Evolutionary conservation across 2,888 invertebrate genomes (phyloP).

Genomic region (Liodrosophila aerea): DNA sequence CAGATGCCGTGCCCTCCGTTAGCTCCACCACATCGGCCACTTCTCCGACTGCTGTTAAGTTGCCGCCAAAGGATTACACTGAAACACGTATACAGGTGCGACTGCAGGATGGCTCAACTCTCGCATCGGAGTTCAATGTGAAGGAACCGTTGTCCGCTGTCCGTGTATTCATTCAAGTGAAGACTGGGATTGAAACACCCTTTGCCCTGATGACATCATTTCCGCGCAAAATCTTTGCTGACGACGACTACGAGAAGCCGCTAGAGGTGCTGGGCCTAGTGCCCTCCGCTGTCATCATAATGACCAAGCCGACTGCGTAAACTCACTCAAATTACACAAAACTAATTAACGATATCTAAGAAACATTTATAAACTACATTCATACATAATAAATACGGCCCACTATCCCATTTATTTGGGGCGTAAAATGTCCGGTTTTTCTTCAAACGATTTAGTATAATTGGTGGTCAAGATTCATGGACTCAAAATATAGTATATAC

Average conservation of each 20-base stretch:
- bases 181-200: slow-evolving; percentile 80
- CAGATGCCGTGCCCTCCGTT: slow-evolving; percentile 61
- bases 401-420: slow-evolving; percentile 17
- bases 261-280: slow-evolving; percentile 91
- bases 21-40: slow-evolving; percentile 56
- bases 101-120: slow-evolving; percentile 90
- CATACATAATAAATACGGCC: slow-evolving; percentile 10
- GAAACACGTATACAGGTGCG: slow-evolving; percentile 91
- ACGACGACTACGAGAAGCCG: slow-evolving; percentile 93
- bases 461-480: too few species aligned
- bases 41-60: slow-evolving; percentile 43
- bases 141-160: slow-evolving; percentile 86
- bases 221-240: slow-evolving; percentile 92
- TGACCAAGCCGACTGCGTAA: slow-evolving; percentile 62
- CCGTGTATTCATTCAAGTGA: slow-evolving; percentile 75
- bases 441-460: slow-evolving; percentile 1
- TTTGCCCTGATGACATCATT: slow-evolving; percentile 92
- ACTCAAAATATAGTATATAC: too few species aligned
- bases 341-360: too few species aligned
- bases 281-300: slow-evolving; percentile 88
- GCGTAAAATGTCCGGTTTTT: slow-evolving; percentile 3
- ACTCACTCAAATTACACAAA: slow-evolving; percentile 3
- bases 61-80: slow-evolving; percentile 50
- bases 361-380: slow-evolving; percentile 19
- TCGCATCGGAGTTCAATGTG: slow-evolving; percentile 87